Percentiles rank a stretch among this genome's conserved stretches.
phyloP scores from a whole-genome alignment of 2,113 vertebrate genomes.

The Caracal caracal region DNA sequence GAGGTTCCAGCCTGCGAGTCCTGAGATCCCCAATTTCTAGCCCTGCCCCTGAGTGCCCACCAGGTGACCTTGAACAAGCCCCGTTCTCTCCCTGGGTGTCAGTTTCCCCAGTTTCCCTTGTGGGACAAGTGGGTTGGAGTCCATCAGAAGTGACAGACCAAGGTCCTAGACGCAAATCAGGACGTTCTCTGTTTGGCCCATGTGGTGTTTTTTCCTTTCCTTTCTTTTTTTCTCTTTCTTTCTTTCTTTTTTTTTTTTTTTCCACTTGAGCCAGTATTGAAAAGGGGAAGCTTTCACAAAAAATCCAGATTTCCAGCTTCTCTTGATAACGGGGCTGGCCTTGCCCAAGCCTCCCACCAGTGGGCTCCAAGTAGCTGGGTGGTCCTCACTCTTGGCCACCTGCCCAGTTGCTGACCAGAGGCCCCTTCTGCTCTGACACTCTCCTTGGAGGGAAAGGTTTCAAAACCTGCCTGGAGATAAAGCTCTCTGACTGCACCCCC shows the following conservation, averaged over 20 bases:
- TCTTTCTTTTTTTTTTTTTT: background rate
- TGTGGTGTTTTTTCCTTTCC: background rate
- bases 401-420: slow-evolving; percentile 5
- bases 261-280: background rate
- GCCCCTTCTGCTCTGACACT: background rate
- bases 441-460: background rate
- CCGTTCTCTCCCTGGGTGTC: background rate
- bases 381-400: background rate
- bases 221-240: background rate
- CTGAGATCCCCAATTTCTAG: background rate
- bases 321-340: background rate
- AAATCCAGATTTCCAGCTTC: slow-evolving; percentile 51
- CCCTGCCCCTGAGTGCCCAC: background rate
- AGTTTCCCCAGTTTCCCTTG: background rate
- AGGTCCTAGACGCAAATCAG: background rate
- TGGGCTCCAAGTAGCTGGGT: background rate
- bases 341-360: background rate
- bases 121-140: background rate
- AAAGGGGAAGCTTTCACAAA: slow-evolving; percentile 26
- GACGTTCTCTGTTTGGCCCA: background rate
- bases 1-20: background rate
- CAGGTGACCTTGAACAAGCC: background rate
- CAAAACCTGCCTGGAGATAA: background rate
- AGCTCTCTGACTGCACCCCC: background rate
- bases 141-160: background rate